These are phyloP conservation scores for Gortyna flavago DNA, from an alignment of 2,888 invertebrate genomes.

Conservation along the genomic window DNA sequence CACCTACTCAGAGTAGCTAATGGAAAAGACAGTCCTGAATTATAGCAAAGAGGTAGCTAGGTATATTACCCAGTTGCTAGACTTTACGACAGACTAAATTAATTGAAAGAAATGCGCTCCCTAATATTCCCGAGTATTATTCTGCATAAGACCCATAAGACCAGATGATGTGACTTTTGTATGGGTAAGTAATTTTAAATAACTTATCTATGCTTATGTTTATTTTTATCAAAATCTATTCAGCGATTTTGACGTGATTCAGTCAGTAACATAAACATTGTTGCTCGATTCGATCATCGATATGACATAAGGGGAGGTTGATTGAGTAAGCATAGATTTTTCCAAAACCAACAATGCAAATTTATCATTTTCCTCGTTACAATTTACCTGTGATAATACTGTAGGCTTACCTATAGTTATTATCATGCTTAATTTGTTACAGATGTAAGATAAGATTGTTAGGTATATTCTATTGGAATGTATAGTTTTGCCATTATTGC, in stretches of 20 bases:
- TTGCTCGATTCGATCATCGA: background rate
- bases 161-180: background rate
- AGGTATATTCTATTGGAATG: conserved; percentile 14
- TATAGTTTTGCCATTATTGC: conserved; percentile 17
- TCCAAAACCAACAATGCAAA: background rate
- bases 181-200: background rate
- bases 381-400: background rate
- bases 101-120: background rate
- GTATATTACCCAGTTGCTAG: background rate
- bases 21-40: background rate
- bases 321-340: background rate
- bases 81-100: background rate
- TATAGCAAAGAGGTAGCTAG: background rate
- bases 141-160: background rate
- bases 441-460: conserved; percentile 50
- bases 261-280: background rate
- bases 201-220: background rate
- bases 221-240: conserved; percentile 3
- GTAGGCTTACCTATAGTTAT: background rate
- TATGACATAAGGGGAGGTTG: background rate
- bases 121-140: background rate
- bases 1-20: background rate
- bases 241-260: background rate
- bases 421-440: conserved; percentile 21
- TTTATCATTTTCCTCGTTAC: background rate